Evolutionary conservation across 2,888 invertebrate species (phyloP).

Genomic region (Clepsis dumicolana): DNA sequence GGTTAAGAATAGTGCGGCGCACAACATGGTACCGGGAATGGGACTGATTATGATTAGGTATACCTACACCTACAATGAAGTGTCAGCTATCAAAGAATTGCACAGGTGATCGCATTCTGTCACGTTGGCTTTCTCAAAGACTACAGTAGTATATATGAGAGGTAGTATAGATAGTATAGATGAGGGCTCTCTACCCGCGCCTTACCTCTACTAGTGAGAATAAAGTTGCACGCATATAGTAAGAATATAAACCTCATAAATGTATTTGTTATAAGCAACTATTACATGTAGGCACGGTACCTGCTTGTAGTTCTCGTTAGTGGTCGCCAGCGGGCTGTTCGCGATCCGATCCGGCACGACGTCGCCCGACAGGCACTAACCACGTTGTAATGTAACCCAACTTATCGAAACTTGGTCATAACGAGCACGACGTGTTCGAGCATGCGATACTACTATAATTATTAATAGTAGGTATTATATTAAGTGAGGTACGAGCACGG

Average conservation of each 20-base stretch:
- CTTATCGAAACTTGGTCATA: constrained; percentile 23
- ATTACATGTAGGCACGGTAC: neutral
- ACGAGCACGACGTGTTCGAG: constrained; percentile 8
- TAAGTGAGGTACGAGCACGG: neutral
- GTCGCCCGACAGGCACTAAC: neutral
- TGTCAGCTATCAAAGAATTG: too few relatives aligned
- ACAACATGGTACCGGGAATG: too few relatives aligned
- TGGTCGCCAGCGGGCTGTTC: neutral
- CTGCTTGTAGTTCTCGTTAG: neutral
- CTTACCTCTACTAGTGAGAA: too few relatives aligned
- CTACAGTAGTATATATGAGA: too few relatives aligned
- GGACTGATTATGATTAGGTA: too few relatives aligned
- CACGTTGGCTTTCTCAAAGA: too few relatives aligned
- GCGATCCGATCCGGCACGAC: neutral
- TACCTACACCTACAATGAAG: too few relatives aligned
- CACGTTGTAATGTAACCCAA: constrained; percentile 13
- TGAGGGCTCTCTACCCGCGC: too few relatives aligned
- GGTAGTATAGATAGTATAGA: too few relatives aligned
- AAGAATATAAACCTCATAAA: neutral
- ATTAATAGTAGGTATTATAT: neutral
- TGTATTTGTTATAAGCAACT: neutral
- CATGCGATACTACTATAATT: neutral
- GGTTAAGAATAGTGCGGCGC: too few relatives aligned
- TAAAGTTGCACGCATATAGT: neutral
- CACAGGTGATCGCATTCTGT: too few relatives aligned